Base-by-base conservation (phyloP, 2,888 invertebrate species). In the Bugulina stolonifera region DNA sequence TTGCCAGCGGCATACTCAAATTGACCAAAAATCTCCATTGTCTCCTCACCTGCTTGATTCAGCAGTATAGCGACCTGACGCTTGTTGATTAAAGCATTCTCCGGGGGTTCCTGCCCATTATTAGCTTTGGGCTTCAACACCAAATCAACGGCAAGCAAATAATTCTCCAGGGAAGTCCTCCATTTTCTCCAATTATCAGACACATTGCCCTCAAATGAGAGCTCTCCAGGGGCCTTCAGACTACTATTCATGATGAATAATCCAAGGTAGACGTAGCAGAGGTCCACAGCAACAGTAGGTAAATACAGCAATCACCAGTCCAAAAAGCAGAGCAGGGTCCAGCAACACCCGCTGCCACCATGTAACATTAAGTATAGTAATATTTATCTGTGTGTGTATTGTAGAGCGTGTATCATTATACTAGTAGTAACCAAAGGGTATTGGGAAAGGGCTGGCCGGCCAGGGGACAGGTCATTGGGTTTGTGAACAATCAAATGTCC, bases 151-250 rank as follows among this genome's bases (percentile, higher is more conserved):
- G 55, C 55, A 29, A 64, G 29, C 3, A 32, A 27, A 64, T 64
- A 64, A 32, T 64, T 64, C 32, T 64, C 64, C 5, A 64, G 34
- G 3, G 27, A 14, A 10, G 3, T 25, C 32, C 32, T 64, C 64
- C 64, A 64, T 64, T 14, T 29, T 32, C 64, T 64, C 64, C 64
- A 64, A 64, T 32, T 64, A n/a, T 64, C 32, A 64, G 64, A 64
- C 2, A 64, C 34, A 32, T 32, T 64, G 3, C 64, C 43, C 18
- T 43, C 43, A 43, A 43, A 18, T 43, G 18, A 55, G 55, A 55
- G 23, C 55, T 55, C 55, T 55, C 55, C 10, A 55, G 10, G 55
- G 55, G 55, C 55, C 23, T 55, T 55, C 23, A 55, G 23, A 55
- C 55, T 23, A 18, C 55, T 52, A 55, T 23, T 18, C 23, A 55